Percentiles rank a stretch among this genome's conserved stretches.
phyloP scores from a whole-genome alignment of 2,797 vertebrate genomes.

The Poeciliopsis paucimaculata region DNA sequence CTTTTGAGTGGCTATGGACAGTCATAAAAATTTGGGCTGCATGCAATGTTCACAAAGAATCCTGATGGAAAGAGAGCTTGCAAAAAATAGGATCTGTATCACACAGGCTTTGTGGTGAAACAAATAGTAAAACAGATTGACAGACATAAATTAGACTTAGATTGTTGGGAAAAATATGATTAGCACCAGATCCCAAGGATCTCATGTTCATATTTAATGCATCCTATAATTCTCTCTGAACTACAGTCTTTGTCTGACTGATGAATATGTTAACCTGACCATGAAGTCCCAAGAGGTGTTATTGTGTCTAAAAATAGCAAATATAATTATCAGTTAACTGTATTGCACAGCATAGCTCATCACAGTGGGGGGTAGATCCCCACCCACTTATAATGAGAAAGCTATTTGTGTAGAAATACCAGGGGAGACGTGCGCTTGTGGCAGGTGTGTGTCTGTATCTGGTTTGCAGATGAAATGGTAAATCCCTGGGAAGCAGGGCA shows the following conservation, averaged over 20 bases:
- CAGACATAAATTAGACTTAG: not conserved
- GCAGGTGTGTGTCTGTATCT: slow-evolving; percentile 23
- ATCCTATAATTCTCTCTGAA: slow-evolving; percentile 26
- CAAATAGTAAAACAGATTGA: not conserved
- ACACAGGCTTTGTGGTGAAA: not conserved
- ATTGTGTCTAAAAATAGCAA: slow-evolving; percentile 44
- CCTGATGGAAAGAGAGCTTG: not conserved
- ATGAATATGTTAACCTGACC: not conserved
- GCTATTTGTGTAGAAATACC: slow-evolving; percentile 54
- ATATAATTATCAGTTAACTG: slow-evolving; percentile 48
- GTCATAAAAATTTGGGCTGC: not conserved
- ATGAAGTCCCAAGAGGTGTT: slow-evolving; percentile 14
- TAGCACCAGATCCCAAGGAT: not conserved
- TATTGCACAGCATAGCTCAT: slow-evolving; percentile 50
- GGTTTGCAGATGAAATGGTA: slow-evolving; percentile 43
- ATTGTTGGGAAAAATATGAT: not conserved
- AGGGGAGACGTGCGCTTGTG: slow-evolving; percentile 12
- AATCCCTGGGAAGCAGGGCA: slow-evolving; percentile 47
- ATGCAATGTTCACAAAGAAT: not conserved
- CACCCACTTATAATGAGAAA: slow-evolving; percentile 60
- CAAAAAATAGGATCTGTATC: not conserved
- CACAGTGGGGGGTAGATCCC: slow-evolving; percentile 40
- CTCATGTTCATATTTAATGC: slow-evolving; percentile 5
- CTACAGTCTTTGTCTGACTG: slow-evolving; percentile 7
- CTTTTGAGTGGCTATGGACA: not conserved